Conservation (phyloP, 2,888 invertebrate species). For the Diarsia mendica region DNA sequence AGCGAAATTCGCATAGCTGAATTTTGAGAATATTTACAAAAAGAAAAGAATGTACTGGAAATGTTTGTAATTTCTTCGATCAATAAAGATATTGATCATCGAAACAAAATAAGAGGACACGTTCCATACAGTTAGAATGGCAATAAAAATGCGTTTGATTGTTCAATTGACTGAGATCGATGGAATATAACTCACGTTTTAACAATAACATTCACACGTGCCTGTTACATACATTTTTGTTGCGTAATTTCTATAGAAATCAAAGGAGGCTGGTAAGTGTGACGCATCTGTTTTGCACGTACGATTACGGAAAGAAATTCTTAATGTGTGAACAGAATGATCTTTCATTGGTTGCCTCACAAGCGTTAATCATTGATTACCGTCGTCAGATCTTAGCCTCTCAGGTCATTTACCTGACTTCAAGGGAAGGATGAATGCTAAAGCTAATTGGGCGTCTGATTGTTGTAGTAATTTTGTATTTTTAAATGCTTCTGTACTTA, state of each 20-base stretch:
- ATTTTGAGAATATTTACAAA: background rate
- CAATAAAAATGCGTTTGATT: slow-evolving; percentile 44
- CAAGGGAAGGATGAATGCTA: slow-evolving; percentile 40
- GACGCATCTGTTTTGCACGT: slow-evolving; percentile 32
- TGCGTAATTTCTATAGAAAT: slow-evolving; percentile 40
- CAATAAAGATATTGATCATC: slow-evolving; percentile 17
- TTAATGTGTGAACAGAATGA: slow-evolving; percentile 44
- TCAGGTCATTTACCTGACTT: slow-evolving; percentile 27
- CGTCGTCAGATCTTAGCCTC: slow-evolving; percentile 1
- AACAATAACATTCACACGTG: slow-evolving; percentile 55
- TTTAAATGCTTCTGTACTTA: slow-evolving; percentile 14
- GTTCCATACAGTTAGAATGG: slow-evolving; percentile 13
- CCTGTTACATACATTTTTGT: slow-evolving; percentile 36
- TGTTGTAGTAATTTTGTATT: slow-evolving; percentile 10
- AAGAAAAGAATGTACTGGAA: background rate
- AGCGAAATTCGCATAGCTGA: background rate
- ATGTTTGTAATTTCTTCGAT: background rate
- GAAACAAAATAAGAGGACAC: slow-evolving; percentile 20
- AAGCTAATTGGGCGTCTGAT: slow-evolving; percentile 26
- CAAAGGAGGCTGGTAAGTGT: slow-evolving; percentile 22
- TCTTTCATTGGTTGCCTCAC: slow-evolving; percentile 30
- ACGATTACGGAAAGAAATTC: slow-evolving; percentile 20
- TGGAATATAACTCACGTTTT: slow-evolving; percentile 53
- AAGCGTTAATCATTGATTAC: slow-evolving; percentile 30
- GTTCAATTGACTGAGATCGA: slow-evolving; percentile 47